These are phyloP conservation scores for Sebastes hubbsi DNA, from an alignment of 2,797 vertebrate species.

Conservation along the genomic window DNA sequence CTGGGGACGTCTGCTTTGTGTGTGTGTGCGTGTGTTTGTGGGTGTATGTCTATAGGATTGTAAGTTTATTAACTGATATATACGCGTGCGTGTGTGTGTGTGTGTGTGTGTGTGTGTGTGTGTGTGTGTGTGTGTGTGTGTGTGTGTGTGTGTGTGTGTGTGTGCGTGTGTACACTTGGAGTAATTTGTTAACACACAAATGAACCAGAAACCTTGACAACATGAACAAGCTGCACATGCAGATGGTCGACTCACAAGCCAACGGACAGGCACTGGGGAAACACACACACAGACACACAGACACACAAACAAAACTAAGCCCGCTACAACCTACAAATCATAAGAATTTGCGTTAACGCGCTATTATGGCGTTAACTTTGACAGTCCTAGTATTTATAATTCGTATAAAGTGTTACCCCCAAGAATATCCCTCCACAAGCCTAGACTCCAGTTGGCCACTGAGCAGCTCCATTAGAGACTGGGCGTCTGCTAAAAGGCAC, in stretches of 20 bases:
- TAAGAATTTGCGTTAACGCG: too few species aligned
- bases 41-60: neutral
- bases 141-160: neutral
- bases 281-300: neutral
- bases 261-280: neutral
- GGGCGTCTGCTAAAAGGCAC: neutral
- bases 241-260: conserved; percentile 50
- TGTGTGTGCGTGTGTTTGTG: neutral
- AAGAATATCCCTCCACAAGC: too few species aligned
- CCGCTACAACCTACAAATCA: too few species aligned
- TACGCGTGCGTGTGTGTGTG: neutral
- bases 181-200: conserved; percentile 33
- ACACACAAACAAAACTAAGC: too few species aligned
- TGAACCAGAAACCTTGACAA: conserved; percentile 53
- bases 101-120: neutral
- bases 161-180: neutral
- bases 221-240: conserved; percentile 49
- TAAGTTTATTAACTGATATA: neutral
- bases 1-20: conserved; percentile 2
- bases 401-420: too few species aligned
- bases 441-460: neutral
- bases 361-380: too few species aligned
- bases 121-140: neutral
- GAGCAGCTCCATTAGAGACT: neutral
- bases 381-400: too few species aligned